These are phyloP conservation scores for Blastobasis adustella DNA, from an alignment of 2,888 invertebrate species.

Conservation along the genomic window DNA sequence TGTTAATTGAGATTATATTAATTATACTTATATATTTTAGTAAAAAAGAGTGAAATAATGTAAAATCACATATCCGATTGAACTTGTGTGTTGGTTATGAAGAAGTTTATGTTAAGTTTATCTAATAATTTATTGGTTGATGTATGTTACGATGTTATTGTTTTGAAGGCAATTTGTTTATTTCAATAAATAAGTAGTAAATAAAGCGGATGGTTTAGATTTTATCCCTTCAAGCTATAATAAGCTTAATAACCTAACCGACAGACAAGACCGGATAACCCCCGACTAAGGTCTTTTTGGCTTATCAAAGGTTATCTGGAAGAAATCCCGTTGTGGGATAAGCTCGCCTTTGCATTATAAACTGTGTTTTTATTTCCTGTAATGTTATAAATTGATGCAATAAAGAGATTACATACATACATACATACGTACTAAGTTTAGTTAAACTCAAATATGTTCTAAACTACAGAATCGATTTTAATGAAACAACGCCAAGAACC, in stretches of 20 bases:
- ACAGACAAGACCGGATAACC: too few species aligned
- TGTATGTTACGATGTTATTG: constrained; percentile 1
- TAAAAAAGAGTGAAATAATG: neutral
- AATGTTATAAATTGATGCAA: too few species aligned
- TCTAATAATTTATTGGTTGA: neutral
- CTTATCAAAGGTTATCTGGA: too few species aligned
- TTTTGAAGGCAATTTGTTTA: constrained; percentile 13
- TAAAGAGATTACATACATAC: too few species aligned
- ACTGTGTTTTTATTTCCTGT: too few species aligned
- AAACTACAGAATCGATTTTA: too few species aligned
- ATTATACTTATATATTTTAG: neutral
- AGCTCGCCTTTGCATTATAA: too few species aligned
- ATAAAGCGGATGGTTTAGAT: constrained; percentile 8
- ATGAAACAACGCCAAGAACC: too few species aligned
- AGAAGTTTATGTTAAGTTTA: constrained; percentile 1
- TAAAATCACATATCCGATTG: constrained; percentile 2
- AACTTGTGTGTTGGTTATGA: neutral
- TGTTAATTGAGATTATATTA: neutral
- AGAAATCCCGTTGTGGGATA: too few species aligned
- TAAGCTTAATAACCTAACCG: neutral
- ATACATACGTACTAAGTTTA: too few species aligned
- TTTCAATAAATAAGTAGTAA: constrained; percentile 16
- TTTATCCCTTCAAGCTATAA: neutral
- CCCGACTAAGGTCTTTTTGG: too few species aligned
- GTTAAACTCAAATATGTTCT: too few species aligned